Percentiles rank a stretch among this genome's conserved stretches.
These are phyloP conservation scores for Polydrusus tereticollis DNA, from an alignment of 2,888 invertebrate genomes.

Conservation along the genomic window DNA sequence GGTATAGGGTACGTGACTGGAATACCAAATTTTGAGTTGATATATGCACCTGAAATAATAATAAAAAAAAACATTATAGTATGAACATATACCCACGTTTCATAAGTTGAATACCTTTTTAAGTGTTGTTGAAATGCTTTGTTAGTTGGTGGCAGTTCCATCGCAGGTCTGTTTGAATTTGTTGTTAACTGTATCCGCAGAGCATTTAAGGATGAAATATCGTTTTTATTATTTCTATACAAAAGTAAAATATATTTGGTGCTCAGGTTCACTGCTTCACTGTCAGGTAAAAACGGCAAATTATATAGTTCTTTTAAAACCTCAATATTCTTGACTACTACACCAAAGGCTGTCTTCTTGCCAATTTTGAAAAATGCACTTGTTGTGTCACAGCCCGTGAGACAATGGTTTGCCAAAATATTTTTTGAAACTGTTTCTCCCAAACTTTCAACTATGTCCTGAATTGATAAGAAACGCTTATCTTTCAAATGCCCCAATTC, in stretches of 20 bases:
- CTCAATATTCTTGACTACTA: constrained; percentile 18
- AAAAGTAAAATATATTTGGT: constrained; percentile 34
- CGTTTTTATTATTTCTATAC: constrained; percentile 32
- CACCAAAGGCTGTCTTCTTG: constrained; percentile 29
- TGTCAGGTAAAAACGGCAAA: constrained; percentile 11
- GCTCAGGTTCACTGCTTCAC: constrained; percentile 11
- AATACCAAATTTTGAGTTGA: background rate
- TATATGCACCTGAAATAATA: constrained; percentile 11
- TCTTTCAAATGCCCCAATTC: background rate
- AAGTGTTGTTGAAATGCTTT: constrained; percentile 29
- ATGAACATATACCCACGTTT: no score
- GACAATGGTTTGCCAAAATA: constrained; percentile 16
- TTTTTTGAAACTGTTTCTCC: background rate
- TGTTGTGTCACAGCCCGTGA: no score
- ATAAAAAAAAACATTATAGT: constrained; percentile 5
- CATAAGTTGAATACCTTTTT: constrained; percentile 15
- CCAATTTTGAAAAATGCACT: constrained; percentile 18
- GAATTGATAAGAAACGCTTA: constrained; percentile 5
- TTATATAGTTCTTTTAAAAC: constrained; percentile 4
- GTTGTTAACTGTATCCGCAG: constrained; percentile 9
- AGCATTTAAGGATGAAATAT: constrained; percentile 30
- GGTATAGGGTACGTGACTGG: background rate
- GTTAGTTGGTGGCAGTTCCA: constrained; percentile 24
- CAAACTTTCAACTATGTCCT: constrained; percentile 2
- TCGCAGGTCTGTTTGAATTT: constrained; percentile 20